phyloP scores from a whole-genome alignment of 2,888 invertebrate species.

The Chymomyza fuscimana region DNA sequence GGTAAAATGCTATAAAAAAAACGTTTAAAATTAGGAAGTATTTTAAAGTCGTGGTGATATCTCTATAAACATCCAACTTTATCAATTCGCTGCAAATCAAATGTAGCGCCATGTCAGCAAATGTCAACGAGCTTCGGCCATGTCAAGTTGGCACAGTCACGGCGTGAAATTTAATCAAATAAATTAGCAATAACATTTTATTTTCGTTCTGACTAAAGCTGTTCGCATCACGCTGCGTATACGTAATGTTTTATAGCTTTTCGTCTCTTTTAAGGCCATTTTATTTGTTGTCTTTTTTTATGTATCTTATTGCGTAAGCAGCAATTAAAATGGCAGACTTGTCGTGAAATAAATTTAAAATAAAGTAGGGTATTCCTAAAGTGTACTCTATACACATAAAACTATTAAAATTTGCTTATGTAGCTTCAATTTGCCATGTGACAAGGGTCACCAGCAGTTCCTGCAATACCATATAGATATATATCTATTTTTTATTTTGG shows the following conservation, averaged over 20 bases:
- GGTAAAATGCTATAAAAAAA: no score
- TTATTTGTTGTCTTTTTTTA: constrained; percentile 1
- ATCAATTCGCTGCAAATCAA: constrained; percentile 61
- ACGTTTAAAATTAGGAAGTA: no score
- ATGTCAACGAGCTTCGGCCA: constrained; percentile 33
- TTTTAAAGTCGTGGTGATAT: not conserved
- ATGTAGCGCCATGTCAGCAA: constrained; percentile 45
- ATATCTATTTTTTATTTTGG: not conserved
- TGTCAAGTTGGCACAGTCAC: constrained; percentile 1
- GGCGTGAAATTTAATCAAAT: constrained; percentile 69
- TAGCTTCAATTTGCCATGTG: constrained; percentile 28
- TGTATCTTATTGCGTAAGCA: constrained; percentile 41
- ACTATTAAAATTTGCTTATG: not conserved
- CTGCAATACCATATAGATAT: not conserved
- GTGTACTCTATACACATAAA: not conserved
- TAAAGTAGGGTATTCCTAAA: constrained; percentile 20
- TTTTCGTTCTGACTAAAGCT: constrained; percentile 54
- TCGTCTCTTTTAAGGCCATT: constrained; percentile 2
- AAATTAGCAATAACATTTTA: constrained; percentile 73
- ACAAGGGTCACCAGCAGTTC: constrained; percentile 31
- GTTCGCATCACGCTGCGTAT: constrained; percentile 47
- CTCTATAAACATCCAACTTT: constrained; percentile 26
- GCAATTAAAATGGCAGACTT: constrained; percentile 67
- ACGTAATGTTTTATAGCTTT: constrained; percentile 60
- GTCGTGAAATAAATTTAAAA: constrained; percentile 45